Base-by-base conservation (phyloP, 2,797 vertebrate genomes). In the Pagetopsis macropterus region DNA sequence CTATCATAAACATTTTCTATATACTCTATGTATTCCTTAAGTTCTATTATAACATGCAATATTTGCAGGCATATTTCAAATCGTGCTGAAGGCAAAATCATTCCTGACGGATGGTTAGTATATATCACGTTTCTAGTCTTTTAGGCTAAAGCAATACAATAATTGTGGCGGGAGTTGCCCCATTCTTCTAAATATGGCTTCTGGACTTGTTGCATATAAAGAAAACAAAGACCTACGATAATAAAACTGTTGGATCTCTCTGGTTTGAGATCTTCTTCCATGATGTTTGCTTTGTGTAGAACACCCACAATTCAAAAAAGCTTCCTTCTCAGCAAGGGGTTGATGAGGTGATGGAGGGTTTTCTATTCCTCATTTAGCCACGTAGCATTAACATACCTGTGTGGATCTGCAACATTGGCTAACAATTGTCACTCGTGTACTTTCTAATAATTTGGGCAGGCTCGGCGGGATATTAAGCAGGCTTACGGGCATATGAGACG, bases 181-280 rank as follows among this genome's bases (percentile, higher is more conserved):
- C 40, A 31, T 50, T 19, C 55, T 50, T 23, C 62, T 57, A 33
- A 51, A 58, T 60, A 64, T 55, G 45, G 51, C 60, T 82, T 63
- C 65, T 74, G 55, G 85, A 93, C 91, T 93, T 94, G 92, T 94
- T 92, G 93, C 91, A 92, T 62, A 40, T 56, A 58, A 58, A 66
- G 63, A 82, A 68, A 82, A 65, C 19, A 78, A 87, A 89, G 48
- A 27, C 54, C 57, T 56, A 12, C 58, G 60, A 78, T 70, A 80
- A 81, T 46, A 64, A 60, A 58, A 46, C 48, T 46, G 46, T 21
- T 76, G 67, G 43, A 75, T 52, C 13, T 56, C 59, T 66, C 37
- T 70, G 68, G 41, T 84, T 75, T 73, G 45, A 27, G 75, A 78
- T 76, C 63, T 83, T 76, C 72, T 64, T 82, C 73, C 48, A n/a